Evolutionary conservation across 1,140 invertebrate genomes (phyloP), one percentile per base, ranked within the genome.

Genomic region (Vollenhovia emeryi): DNA sequence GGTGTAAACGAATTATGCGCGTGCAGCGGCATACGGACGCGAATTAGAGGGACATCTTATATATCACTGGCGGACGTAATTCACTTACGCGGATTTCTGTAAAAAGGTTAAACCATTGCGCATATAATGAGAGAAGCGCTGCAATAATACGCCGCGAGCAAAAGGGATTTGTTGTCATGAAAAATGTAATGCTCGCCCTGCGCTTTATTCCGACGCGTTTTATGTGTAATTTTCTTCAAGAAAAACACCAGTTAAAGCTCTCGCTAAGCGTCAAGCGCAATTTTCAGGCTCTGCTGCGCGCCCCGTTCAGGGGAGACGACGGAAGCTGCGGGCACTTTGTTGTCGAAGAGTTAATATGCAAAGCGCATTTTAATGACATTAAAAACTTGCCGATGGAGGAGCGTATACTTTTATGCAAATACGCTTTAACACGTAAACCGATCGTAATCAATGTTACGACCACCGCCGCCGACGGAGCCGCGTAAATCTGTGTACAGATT

Each of bases 261-360:
- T 73, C 66, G 52, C 69, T 82, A 82, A 82, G 66, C 78, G 50
- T 43, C 78, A 82, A 82, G 66, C 66, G 50, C 36, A 73, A 82
- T 82, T 82, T 82, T 82, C 78, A 57, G 66, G n/a, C 78, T 45
- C 78, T 11, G 66, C 50, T 68, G 62, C 59, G 33, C 59, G 40
- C 59, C n/a, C n/a, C 11, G 75, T 15, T 66, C 36, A 18, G 55
- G 18, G 24, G 33, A 57, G 36, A 68, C 75, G 78, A 57, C 48
- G 48, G 50, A 18, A 57, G 68, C 78, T 68, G 76, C 78, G 78
- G 50, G 78, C 68, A 82, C 78, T 73, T 82, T 82, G 64, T 71
- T 82, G 78, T 82, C 66, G 78, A 82, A 82, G 78, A 82, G 66
- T 82, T 82, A 82, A 82, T 82, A 82, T 82, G 78, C 78, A 82